phyloP scores from a whole-genome alignment of 2,113 vertebrate genomes.

The Saccopteryx bilineata region DNA sequence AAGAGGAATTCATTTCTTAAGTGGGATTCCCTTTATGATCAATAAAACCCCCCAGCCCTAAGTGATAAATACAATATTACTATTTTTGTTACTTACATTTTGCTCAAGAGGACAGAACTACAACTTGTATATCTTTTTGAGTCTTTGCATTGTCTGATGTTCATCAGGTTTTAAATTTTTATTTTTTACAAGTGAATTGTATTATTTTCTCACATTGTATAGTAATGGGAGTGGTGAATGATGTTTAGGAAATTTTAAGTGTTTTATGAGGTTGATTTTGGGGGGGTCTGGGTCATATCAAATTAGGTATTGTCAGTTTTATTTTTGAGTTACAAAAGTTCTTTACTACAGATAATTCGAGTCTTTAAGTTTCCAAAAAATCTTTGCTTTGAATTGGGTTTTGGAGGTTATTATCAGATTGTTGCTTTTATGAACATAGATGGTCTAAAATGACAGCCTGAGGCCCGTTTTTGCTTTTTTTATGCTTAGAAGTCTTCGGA shows the following conservation, averaged over 20 bases:
- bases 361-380: not conserved
- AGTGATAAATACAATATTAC: not conserved
- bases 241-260: constrained; percentile 34
- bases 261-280: constrained; percentile 15
- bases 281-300: not conserved
- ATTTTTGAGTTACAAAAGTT: constrained; percentile 7
- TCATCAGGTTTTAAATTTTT: not conserved
- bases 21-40: not conserved
- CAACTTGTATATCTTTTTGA: not conserved
- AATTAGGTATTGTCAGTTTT: not conserved
- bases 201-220: not conserved
- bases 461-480: not conserved
- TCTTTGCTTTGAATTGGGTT: constrained; percentile 66
- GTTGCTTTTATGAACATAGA: not conserved
- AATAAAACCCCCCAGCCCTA: not conserved
- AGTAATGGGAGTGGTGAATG: not conserved
- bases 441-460: not conserved
- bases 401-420: constrained; percentile 55
- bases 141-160: not conserved
- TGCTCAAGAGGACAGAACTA: not conserved
- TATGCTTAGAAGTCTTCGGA: not conserved
- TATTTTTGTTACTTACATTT: constrained; percentile 38
- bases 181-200: not conserved
- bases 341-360: not conserved
- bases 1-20: constrained; percentile 36